Base-by-base conservation (phyloP, 2,797 vertebrate genomes). In the Bradypodion ventrale region DNA sequence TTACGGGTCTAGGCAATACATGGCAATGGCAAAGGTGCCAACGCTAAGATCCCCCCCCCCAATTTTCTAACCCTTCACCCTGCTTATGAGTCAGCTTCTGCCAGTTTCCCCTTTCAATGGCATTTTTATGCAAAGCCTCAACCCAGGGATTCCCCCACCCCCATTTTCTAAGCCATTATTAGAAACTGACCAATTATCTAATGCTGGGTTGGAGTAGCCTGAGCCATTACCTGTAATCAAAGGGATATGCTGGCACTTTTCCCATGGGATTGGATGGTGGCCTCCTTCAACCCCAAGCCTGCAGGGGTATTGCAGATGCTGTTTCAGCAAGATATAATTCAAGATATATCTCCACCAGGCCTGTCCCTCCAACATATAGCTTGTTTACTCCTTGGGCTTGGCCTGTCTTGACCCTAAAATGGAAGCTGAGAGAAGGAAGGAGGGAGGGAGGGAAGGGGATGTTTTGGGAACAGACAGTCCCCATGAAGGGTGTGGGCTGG, bases 361-460 rank as follows among this genome's bases (percentile, higher is more conserved):
- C 56, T 78, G 70, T 65, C 21, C 75, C 75, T 73, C 44, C 75
- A 62, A 76, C 75, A 72, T 35, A 44, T 25, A 29, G 85, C 82
- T 87, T 87, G 86, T 87, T 87, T 87, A 87, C 82, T 75, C 42
- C 86, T 80, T 83, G 86, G 72, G 29, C 77, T 35, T 75, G 77
- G 82, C 86, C 86, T 77, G 86, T 80, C 77, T 80, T 84, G 86
- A 84, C 86, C 82, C 78, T 35, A 15, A 76, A 46, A 35, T 13
- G 59, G 63, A 74, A 70, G 86, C 72, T 25, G 56, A 78, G 27
- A 8, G 35, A 78, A 83, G 42, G 84, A 62, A 46, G 89, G 97
- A 96, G 27, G 5, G 35, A 78, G 83, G 42, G 84, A 62, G 46
- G 89, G 97, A 96, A 7, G 97, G 97, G 94, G 97, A 97, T 88